Conservation (phyloP, 1,140 invertebrate genomes). For the Uloborus diversus region DNA sequence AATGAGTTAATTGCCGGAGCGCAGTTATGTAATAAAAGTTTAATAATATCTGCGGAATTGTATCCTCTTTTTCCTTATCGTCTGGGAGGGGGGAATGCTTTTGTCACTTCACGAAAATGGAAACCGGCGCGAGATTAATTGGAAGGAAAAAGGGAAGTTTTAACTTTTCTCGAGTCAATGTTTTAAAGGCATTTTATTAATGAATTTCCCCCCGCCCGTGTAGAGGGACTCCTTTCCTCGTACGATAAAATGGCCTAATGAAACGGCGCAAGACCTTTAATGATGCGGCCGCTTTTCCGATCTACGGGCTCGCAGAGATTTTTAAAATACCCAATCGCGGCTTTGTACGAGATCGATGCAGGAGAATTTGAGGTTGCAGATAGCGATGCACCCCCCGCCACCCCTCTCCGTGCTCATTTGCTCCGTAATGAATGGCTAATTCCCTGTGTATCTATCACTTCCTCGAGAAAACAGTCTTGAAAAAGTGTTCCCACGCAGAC, state of each 20-base stretch:
- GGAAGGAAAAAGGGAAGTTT: slow-evolving; percentile 19
- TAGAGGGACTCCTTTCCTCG: too few relatives aligned
- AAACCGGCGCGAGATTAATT: slow-evolving; percentile 35
- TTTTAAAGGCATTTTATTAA: slow-evolving; percentile 53
- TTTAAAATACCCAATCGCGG: slow-evolving; percentile 41
- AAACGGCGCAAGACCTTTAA: slow-evolving; percentile 43
- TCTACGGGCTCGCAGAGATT: background rate
- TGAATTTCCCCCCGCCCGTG: slow-evolving; percentile 26
- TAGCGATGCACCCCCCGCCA: too few relatives aligned
- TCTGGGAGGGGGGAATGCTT: background rate
- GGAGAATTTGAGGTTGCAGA: background rate
- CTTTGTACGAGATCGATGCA: slow-evolving; percentile 20
- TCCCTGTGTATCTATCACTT: too few relatives aligned
- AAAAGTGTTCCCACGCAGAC: too few relatives aligned
- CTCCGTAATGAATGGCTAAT: slow-evolving; percentile 7
- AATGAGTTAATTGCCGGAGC: slow-evolving; percentile 52
- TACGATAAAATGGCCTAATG: slow-evolving; percentile 44
- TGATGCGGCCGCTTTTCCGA: slow-evolving; percentile 20
- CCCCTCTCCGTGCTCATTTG: too few relatives aligned
- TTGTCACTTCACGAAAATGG: slow-evolving; percentile 39
- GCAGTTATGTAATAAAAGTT: slow-evolving; percentile 53
- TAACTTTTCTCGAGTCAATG: slow-evolving; percentile 40
- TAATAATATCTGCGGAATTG: slow-evolving; percentile 27
- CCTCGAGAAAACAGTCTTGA: too few relatives aligned
- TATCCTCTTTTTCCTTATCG: background rate